Percentiles rank a stretch among this genome's conserved stretches.
phyloP scores from a whole-genome alignment of 2,888 invertebrate genomes.

The Xestobium rufovillosum region DNA sequence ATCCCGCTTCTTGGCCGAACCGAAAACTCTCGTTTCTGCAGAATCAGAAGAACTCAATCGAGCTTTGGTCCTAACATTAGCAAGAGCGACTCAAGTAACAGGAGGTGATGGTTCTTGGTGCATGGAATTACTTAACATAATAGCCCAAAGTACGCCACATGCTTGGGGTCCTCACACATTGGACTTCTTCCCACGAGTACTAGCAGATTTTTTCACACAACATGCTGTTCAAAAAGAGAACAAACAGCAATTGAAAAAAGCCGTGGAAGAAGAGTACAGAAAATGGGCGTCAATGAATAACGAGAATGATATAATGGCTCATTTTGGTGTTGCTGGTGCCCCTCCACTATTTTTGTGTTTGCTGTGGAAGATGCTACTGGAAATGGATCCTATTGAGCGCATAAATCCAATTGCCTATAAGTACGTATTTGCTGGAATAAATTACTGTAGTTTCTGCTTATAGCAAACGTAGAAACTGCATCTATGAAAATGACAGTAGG shows the following conservation, averaged over 20 bases:
- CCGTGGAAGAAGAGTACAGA: slow-evolving; percentile 90
- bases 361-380: slow-evolving; percentile 92
- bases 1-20: slow-evolving; percentile 83
- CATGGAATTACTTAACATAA: slow-evolving; percentile 79
- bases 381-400: slow-evolving; percentile 63
- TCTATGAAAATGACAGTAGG: too few species aligned
- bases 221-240: slow-evolving; percentile 81
- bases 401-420: slow-evolving; percentile 94
- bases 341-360: slow-evolving; percentile 87
- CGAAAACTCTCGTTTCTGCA: slow-evolving; percentile 82
- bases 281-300: slow-evolving; percentile 97
- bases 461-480: too few species aligned
- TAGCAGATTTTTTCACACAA: slow-evolving; percentile 84
- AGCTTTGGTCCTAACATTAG: slow-evolving; percentile 86
- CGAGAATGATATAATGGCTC: slow-evolving; percentile 92
- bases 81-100: slow-evolving; percentile 89
- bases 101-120: slow-evolving; percentile 82
- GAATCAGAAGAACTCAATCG: slow-evolving; percentile 94
- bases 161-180: slow-evolving; percentile 92
- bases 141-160: slow-evolving; percentile 92
- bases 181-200: slow-evolving; percentile 82
- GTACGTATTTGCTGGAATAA: slow-evolving; percentile 45
- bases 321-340: slow-evolving; percentile 90
- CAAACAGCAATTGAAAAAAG: slow-evolving; percentile 83
- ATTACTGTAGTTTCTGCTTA: slow-evolving; percentile 7